Percentiles rank a stretch among this genome's conserved stretches.
Evolutionary conservation across 1,140 invertebrate genomes (phyloP).

Genomic region (Drepana arcuata): DNA sequence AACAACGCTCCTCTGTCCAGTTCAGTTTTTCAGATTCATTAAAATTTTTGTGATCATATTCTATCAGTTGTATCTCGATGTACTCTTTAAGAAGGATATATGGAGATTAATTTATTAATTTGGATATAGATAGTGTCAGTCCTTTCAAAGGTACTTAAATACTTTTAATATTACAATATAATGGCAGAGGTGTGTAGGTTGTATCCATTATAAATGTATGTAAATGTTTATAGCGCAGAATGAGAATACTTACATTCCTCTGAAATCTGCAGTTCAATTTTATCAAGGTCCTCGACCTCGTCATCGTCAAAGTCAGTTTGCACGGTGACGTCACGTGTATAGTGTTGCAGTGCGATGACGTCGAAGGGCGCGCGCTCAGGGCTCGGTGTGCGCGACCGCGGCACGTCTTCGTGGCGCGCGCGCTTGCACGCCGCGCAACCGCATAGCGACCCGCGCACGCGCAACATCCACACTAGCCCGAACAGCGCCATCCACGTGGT

Average conservation of each 20-base stretch:
- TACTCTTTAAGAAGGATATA: no score
- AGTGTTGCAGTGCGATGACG: conserved; percentile 53
- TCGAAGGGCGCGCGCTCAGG: conserved; percentile 49
- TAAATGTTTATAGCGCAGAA: no score
- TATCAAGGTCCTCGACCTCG: conserved; percentile 54
- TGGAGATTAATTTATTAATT: no score
- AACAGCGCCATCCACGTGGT: conserved; percentile 83
- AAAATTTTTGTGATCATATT: no score
- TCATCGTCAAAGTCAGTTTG: conserved; percentile 63
- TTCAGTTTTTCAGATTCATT: no score
- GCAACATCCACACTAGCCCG: conserved; percentile 87
- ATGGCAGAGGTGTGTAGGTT: no score
- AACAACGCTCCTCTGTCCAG: no score
- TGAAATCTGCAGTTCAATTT: conserved; percentile 56
- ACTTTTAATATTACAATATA: no score
- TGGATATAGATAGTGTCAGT: no score
- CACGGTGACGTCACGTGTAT: conserved; percentile 56
- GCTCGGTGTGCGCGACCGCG: conserved; percentile 23
- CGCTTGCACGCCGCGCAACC: conserved; percentile 79
- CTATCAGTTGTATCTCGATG: no score
- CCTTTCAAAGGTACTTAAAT: no score
- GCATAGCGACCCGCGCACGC: conserved; percentile 82
- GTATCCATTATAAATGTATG: no score
- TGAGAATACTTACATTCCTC: conserved; percentile 53
- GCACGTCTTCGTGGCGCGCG: conserved; percentile 58